Evolutionary conservation across 2,797 vertebrate species (phyloP), one percentile per base, ranked within the genome.

Genomic region (Enteromius afrohamiltoni): DNA sequence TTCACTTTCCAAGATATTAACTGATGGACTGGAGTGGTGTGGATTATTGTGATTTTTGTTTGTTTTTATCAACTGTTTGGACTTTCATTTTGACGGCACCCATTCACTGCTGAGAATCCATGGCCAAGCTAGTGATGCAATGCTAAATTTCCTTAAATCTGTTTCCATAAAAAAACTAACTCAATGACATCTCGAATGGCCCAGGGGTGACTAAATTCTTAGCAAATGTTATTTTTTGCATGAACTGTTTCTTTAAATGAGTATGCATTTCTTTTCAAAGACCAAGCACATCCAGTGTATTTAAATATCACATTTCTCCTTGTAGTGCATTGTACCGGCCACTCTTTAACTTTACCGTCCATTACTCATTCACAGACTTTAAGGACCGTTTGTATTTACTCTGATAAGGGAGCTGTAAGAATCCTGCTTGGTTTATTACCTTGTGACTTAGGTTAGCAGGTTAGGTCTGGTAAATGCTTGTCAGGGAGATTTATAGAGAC

Each of bases 381-480:
- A 47, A 58, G 51, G 51, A 58, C 64, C 74, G 55, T 80, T 79
- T 74, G 67, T 73, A 49, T 81, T 81, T 81, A 81, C 69, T 74
- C 42, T 81, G 79, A 81, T 81, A 73, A 81, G 83, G 31, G 67
- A 79, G 82, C 74, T 84, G 81, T 82, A 67, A 77, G 77, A 79
- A 80, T 83, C 74, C 26, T 49, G 77, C 86, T 82, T 51, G 76
- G 81, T 85, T 85, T 85, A 85, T 87, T 87, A 83, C 85, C 62
- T 83, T 87, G 84, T 80, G 73, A 47, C 60, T 80, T n/a, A n/a
- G n/a, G n/a, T 79, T 49, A 83, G 49, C 71, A 69, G 75, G 74
- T 69, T 77, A 77, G 64, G 49, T 55, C 74, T 75, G 42, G 80
- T 75, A 65, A 79, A 79, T 68, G 77, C 77, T 79, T 81, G 53